phyloP scores from a whole-genome alignment of 1,140 invertebrate genomes.

The Aphidius gifuensis region DNA sequence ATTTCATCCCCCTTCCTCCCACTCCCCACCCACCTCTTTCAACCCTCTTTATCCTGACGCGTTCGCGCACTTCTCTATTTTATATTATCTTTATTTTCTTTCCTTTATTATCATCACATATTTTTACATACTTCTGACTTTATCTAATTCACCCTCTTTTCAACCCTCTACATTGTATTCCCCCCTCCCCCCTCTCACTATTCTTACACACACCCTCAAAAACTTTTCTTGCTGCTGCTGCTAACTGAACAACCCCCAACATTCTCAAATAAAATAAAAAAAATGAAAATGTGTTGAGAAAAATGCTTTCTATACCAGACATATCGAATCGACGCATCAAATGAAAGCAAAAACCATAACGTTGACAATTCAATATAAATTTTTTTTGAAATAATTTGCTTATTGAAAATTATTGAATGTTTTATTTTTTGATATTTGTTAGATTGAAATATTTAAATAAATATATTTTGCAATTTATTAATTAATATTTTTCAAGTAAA shows the following conservation, averaged over 20 bases:
- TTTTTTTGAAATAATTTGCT: no score
- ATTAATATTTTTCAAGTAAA: no score
- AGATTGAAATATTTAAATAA: no score
- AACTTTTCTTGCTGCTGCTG: no score
- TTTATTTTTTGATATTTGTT: not conserved
- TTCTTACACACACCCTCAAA: no score
- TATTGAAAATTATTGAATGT: not conserved
- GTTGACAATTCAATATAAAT: conserved; percentile 15
- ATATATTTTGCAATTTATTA: no score
- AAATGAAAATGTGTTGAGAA: conserved; percentile 33
- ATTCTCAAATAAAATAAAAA: not conserved
- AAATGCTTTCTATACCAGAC: conserved; percentile 36
- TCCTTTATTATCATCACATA: no score
- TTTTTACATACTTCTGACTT: not conserved
- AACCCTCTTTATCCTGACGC: conserved; percentile 13
- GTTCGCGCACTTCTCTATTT: conserved; percentile 27
- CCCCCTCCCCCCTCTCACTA: not conserved
- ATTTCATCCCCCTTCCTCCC: no score
- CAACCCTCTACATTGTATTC: not conserved
- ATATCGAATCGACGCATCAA: conserved; percentile 37
- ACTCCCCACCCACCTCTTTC: not conserved
- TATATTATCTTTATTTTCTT: not conserved
- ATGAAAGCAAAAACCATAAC: conserved; percentile 35
- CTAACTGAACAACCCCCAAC: no score
- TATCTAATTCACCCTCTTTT: not conserved